A percentile compares a stretch with the other conserved stretches of the same genome.
Conservation (phyloP, 2,797 vertebrate genomes). For the Corythornis leucogaster region DNA sequence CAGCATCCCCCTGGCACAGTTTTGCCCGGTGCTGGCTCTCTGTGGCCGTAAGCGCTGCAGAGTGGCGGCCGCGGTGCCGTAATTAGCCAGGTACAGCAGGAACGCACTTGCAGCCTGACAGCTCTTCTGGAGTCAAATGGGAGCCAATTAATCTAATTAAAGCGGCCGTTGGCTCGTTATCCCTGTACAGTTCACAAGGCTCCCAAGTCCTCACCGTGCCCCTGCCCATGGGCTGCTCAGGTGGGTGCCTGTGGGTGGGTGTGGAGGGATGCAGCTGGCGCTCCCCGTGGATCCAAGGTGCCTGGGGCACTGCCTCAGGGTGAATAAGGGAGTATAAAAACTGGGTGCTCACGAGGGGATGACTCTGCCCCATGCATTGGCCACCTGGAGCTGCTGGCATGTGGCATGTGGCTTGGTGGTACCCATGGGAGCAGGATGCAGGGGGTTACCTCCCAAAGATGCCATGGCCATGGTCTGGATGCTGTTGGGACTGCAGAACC, state of each 20-base stretch:
- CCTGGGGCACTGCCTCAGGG: neutral
- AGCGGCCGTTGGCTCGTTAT: neutral
- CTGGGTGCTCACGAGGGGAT: fast-evolving
- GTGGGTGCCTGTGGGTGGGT: neutral
- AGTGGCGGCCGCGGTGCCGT: neutral
- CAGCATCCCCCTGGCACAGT: neutral
- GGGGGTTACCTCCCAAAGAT: fast-evolving
- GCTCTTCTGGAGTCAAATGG: conserved; percentile 47
- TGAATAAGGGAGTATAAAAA: fast-evolving
- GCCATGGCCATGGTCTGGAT: fast-evolving
- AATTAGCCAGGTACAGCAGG: conserved; percentile 63
- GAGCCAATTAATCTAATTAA: conserved; percentile 72
- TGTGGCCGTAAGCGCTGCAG: neutral
- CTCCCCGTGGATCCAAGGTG: fast-evolving
- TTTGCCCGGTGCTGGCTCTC: neutral
- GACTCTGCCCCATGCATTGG: fast-evolving
- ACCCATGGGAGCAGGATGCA: fast-evolving
- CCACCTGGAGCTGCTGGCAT: fast-evolving
- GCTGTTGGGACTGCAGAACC: neutral
- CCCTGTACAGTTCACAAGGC: neutral
- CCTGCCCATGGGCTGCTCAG: fast-evolving
- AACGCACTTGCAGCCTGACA: conserved; percentile 36
- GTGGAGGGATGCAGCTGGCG: fast-evolving
- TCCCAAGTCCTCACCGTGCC: fast-evolving
- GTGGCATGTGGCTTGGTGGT: fast-evolving